Evolutionary conservation across 2,113 vertebrate species (phyloP).

Genomic region (Microcebus jonahi): DNA sequence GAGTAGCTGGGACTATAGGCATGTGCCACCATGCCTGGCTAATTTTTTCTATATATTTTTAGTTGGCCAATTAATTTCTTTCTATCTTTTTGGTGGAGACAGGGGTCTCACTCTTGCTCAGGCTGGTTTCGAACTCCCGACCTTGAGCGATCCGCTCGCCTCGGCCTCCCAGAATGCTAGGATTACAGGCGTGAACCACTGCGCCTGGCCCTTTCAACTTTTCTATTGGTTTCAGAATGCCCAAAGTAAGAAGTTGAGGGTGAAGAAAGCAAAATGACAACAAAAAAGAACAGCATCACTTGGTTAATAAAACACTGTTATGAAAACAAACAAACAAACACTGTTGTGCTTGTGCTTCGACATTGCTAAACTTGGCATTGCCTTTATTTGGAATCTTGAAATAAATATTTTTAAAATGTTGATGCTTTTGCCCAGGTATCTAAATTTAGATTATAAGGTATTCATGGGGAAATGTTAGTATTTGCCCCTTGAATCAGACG

Average conservation of each 20-base stretch:
- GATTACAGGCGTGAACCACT: too few relatives aligned
- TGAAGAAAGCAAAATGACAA: neutral
- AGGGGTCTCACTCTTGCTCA: too few relatives aligned
- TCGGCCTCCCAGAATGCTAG: too few relatives aligned
- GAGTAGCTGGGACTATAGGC: too few relatives aligned
- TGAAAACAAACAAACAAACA: neutral
- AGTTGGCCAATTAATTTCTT: too few relatives aligned
- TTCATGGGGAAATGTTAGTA: slow-evolving; percentile 21
- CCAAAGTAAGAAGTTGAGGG: neutral
- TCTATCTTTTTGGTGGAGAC: too few relatives aligned
- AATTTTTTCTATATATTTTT: too few relatives aligned
- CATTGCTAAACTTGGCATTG: neutral
- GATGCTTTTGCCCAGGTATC: neutral
- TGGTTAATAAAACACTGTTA: neutral
- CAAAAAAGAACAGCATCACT: neutral
- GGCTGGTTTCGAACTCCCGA: too few relatives aligned
- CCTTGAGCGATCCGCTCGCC: too few relatives aligned
- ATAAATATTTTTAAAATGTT: slow-evolving; percentile 16
- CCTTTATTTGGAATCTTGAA: slow-evolving; percentile 38
- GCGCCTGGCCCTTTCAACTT: neutral
- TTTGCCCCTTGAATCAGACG: neutral
- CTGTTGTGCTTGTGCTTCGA: neutral
- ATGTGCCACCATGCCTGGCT: too few relatives aligned
- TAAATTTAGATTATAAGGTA: slow-evolving; percentile 40
- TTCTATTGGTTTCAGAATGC: neutral